Evolutionary conservation across 2,797 vertebrate species (phyloP), one percentile per base, ranked within the genome.

Genomic region (Scleropages formosus): DNA sequence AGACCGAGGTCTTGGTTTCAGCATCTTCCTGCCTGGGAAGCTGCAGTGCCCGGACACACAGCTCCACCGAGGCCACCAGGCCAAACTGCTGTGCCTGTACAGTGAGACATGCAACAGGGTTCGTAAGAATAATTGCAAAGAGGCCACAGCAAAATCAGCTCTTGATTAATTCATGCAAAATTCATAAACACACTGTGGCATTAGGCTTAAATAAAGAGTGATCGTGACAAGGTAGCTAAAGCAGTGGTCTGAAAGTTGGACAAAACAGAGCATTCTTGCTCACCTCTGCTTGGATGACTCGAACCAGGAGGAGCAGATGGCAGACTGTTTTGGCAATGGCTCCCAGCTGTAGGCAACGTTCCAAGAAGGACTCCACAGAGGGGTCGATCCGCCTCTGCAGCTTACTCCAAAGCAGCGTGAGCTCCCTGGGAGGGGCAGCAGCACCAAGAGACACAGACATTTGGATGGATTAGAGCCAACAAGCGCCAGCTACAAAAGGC

Each of bases 381-480:
- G 95, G 89, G 82, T 98, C 97, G 4, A 98, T 93, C 87, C 95
- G 95, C 88, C 92, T 95, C 85, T 99, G 97, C 82, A 99, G 88
- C 80, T 98, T 99, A 86, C 96, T 98, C 98, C 98, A 99, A 84
- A 98, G 92, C 13, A 97, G 91, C 3, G 92, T 98, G 87, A 99
- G 88, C 78, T 99, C 98, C 98, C 98, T 99, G 79, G n/a, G 63
- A 31, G 20, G 20, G 75, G 75, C 64, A 46, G 12, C 47, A 15
- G 46, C 12, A n/a, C 4, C 22, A 20, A 77, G 68, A 49, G 10
- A 62, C 16, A 47, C 58, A 60, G 18, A 60, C 12, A 39, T 58
- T 13, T 58, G 58, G 26, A 56, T 31, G 15, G 58, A 61, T 24
- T 16, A 60, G 27, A n/a, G 70, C 69, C 51, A 12, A 58, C 58